Evolutionary conservation across 2,113 vertebrate genomes (phyloP), one percentile per base, ranked within the genome.

Genomic region (Pristiophorus japonicus): DNA sequence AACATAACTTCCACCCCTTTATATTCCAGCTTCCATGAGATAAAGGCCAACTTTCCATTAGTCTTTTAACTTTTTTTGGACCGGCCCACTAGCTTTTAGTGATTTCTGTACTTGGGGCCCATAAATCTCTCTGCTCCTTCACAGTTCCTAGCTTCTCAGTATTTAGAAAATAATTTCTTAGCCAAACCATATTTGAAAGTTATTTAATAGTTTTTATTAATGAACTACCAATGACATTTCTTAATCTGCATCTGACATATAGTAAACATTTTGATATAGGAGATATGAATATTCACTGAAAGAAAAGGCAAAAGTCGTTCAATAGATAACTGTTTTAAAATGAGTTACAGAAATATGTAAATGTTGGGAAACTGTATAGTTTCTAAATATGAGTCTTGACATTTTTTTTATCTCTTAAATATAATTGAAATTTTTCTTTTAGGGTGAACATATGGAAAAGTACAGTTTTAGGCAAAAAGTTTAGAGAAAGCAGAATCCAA

Each of bases 381-480:
- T 30, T 59, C 27, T n/a, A 59, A 45, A 59, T 62, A 34, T 90
- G 45, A 20, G 51, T 16, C 34, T 51, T 90, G 34, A 59, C 0
- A 62, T 59, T 42, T 90, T 34, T 34, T 59, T 24, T 59, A 59
- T 18, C 27, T 59, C 4, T 88, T n/a, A 34, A 94, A 24, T 70
- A 51, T 70, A 30, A 70, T 30, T 30, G 66, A 47, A 27, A 73
- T 70, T 45, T 95, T 96, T 96, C 66, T 97, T 96, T 42, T 65
- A 96, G 95, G 87, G 75, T 92, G 55, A 96, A 96, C 45, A 65
- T 73, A 84, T 96, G 95, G 96, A 95, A 96, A 87, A 95, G 96
- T 90, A 96, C 96, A 65, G 96, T 96, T 95, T 94, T 97, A 75
- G 95, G 67, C 51, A 96, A 93, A 66, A 97, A 96, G 94, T 97